Evolutionary conservation across 30 jellyfish, hydroid and myxozoan species (phyloP).

Genomic region (Euphysa ruthae): DNA sequence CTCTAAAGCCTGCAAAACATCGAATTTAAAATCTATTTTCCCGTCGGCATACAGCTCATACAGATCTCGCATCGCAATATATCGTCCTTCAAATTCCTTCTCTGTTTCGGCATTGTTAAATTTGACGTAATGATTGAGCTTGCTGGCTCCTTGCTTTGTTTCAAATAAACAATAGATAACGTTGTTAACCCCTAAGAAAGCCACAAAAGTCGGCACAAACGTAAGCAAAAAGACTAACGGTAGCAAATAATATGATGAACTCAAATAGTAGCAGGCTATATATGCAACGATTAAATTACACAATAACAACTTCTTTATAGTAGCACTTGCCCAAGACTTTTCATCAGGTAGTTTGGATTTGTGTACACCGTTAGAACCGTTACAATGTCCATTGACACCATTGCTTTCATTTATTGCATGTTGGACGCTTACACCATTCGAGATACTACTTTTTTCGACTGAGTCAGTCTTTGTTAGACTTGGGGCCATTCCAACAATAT

Average conservation of each 20-base stretch:
- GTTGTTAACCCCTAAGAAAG: conserved; percentile 4
- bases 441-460: no score
- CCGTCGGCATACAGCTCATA: conserved; percentile 83
- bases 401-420: no score
- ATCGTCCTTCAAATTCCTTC: conserved; percentile 33
- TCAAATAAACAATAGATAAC: conserved; percentile 30
- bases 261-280: background rate
- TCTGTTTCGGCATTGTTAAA: conserved; percentile 39
- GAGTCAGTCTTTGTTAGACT: no score
- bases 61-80: conserved; percentile 63
- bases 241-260: background rate
- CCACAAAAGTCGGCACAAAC: background rate
- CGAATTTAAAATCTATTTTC: conserved; percentile 49
- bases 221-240: background rate
- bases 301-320: background rate
- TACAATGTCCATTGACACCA: no score
- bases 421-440: no score
- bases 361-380: no score
- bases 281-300: background rate
- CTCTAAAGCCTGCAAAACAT: conserved; percentile 54
- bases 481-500: no score
- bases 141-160: conserved; percentile 18
- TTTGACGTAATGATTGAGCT: conserved; percentile 52
- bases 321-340: conserved; percentile 8
- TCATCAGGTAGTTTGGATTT: conserved; percentile 13